Percentiles rank a stretch among this genome's conserved stretches.
Evolutionary conservation across 2,113 vertebrate genomes (phyloP).

Genomic region (Ammodytes marinus): DNA sequence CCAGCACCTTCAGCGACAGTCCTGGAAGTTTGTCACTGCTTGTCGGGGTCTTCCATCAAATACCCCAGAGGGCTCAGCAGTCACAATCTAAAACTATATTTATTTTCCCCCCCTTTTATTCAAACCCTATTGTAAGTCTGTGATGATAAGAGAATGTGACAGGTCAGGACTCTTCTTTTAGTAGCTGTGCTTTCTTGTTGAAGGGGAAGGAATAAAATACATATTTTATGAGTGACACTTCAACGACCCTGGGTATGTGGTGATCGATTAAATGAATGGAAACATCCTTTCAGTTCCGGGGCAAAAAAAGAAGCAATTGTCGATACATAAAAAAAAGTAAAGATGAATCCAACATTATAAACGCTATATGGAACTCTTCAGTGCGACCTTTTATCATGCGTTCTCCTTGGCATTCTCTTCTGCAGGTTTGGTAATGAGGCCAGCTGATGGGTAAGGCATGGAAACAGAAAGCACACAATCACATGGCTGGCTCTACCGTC

Average conservation of each 20-base stretch:
- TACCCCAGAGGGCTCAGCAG: slow-evolving; percentile 52
- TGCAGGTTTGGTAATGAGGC: slow-evolving; percentile 24
- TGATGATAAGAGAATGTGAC: slow-evolving; percentile 61
- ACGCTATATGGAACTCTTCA: background rate
- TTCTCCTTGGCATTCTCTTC: background rate
- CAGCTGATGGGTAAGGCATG: slow-evolving; percentile 20
- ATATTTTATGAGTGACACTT: slow-evolving; percentile 40
- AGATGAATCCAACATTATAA: background rate
- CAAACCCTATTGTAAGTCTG: slow-evolving; percentile 52
- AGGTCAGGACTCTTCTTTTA: slow-evolving; percentile 54
- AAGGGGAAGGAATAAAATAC: slow-evolving; percentile 41
- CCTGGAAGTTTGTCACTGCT: slow-evolving; percentile 64
- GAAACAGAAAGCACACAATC: slow-evolving; percentile 18
- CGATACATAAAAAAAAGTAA: slow-evolving; percentile 10
- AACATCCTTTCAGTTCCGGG: slow-evolving; percentile 4
- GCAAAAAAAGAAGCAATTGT: slow-evolving; percentile 11
- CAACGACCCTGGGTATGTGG: slow-evolving; percentile 4
- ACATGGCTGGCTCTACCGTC: background rate
- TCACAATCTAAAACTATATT: slow-evolving; percentile 61
- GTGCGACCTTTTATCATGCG: slow-evolving; percentile 3
- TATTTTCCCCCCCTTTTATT: slow-evolving; percentile 36
- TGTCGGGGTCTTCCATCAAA: slow-evolving; percentile 72
- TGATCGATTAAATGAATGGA: slow-evolving; percentile 36
- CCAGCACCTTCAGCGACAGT: slow-evolving; percentile 61
- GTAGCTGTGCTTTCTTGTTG: slow-evolving; percentile 42